A percentile compares a stretch with the other conserved stretches of the same genome.
These are phyloP conservation scores for Drosophila carrolli DNA, from an alignment of 1,140 invertebrate species.

Conservation along the genomic window DNA sequence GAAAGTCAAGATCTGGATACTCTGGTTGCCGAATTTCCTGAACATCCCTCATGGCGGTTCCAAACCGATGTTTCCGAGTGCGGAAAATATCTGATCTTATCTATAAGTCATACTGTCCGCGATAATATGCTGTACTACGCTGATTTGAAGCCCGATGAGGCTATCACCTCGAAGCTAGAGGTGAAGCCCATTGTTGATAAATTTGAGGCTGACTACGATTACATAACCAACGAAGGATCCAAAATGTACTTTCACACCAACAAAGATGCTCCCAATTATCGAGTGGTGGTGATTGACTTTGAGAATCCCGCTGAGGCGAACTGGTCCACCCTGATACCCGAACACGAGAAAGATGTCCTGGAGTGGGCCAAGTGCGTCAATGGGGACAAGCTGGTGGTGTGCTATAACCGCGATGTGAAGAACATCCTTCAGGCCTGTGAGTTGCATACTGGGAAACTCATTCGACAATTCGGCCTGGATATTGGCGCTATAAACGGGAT, in stretches of 20 bases:
- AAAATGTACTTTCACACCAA: conserved; percentile 96
- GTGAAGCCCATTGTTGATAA: conserved; percentile 92
- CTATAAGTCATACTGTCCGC: conserved; percentile 86
- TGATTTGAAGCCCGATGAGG: conserved; percentile 88
- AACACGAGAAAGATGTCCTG: conserved; percentile 94
- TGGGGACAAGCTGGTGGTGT: conserved; percentile 93
- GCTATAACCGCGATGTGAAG: conserved; percentile 98
- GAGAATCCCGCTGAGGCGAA: conserved; percentile 90
- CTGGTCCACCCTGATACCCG: conserved; percentile 94
- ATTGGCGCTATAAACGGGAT: conserved; percentile 94
- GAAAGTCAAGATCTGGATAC: conserved; percentile 96
- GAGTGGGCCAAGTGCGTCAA: conserved; percentile 94
- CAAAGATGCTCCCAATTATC: conserved; percentile 96
- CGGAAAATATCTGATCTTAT: conserved; percentile 94
- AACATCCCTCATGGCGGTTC: conserved; percentile 95
- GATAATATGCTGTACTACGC: conserved; percentile 95
- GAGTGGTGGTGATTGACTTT: conserved; percentile 95
- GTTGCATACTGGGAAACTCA: conserved; percentile 89
- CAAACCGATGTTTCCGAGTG: conserved; percentile 92
- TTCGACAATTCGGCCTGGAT: conserved; percentile 91
- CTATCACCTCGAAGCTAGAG: conserved; percentile 88
- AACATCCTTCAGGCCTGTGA: conserved; percentile 93
- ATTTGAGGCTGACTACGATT: conserved; percentile 97
- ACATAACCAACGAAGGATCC: conserved; percentile 95
- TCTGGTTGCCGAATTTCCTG: conserved; percentile 94